phyloP scores from a whole-genome alignment of 2,888 invertebrate genomes.

The Drosophila rubida region DNA sequence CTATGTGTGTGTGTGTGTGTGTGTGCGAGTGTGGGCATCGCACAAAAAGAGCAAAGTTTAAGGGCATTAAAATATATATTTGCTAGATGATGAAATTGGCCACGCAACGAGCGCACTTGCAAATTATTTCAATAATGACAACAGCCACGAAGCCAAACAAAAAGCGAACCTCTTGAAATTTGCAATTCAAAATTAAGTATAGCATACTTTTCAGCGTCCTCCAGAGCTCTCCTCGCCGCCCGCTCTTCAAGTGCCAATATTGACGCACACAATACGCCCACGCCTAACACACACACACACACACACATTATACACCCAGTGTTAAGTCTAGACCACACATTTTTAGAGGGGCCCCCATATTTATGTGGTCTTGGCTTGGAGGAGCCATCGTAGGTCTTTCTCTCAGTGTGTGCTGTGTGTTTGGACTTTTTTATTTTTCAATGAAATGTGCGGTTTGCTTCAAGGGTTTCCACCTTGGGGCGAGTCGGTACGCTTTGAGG shows the following conservation, averaged over 20 bases:
- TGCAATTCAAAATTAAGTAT: slow-evolving; percentile 49
- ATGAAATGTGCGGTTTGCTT: slow-evolving; percentile 59
- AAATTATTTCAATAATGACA: slow-evolving; percentile 58
- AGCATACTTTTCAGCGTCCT: slow-evolving; percentile 44
- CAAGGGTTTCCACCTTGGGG: slow-evolving; percentile 48
- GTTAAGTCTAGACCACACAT: slow-evolving; percentile 25
- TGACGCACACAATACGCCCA: slow-evolving; percentile 47
- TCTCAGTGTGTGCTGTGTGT: slow-evolving; percentile 13
- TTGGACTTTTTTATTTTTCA: slow-evolving; percentile 45
- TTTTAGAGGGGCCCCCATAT: slow-evolving; percentile 27
- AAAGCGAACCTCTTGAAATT: slow-evolving; percentile 51
- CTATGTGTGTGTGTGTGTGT: slow-evolving; percentile 11
- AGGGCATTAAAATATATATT: slow-evolving; percentile 71
- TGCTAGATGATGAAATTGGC: slow-evolving; percentile 66
- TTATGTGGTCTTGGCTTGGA: slow-evolving; percentile 39
- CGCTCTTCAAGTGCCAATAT: slow-evolving; percentile 35
- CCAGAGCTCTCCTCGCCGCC: not conserved
- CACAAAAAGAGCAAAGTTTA: slow-evolving; percentile 77
- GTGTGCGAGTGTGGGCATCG: slow-evolving; percentile 40
- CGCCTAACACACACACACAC: slow-evolving; percentile 10
- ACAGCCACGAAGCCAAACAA: slow-evolving; percentile 66
- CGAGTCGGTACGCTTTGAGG: slow-evolving; percentile 57
- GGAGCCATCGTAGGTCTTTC: slow-evolving; percentile 3
- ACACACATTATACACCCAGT: slow-evolving; percentile 1
- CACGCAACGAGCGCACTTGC: slow-evolving; percentile 57